phyloP scores from a whole-genome alignment of 2,113 vertebrate genomes.

The Strix uralensis region DNA sequence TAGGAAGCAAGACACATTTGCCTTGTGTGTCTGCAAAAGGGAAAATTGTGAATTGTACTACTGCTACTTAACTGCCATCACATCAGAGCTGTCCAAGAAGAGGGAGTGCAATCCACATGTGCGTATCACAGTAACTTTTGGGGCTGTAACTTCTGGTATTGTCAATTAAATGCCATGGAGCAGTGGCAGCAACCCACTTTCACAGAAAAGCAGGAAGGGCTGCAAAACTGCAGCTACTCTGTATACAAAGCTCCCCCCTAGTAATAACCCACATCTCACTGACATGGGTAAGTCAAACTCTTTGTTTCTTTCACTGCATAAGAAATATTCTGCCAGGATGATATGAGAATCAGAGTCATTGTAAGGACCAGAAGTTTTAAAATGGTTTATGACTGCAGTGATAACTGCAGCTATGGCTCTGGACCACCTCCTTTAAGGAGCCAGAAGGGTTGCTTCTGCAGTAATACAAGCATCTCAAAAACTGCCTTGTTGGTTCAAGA shows the following conservation, averaged over 20 bases:
- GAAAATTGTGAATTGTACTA: background rate
- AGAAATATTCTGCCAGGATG: background rate
- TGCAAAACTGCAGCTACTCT: background rate
- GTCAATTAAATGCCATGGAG: background rate
- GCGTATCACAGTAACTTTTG: background rate
- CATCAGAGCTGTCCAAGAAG: background rate
- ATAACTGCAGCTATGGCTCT: background rate
- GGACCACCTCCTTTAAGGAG: background rate
- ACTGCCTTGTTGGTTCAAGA: background rate
- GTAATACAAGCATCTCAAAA: background rate
- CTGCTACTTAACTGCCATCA: background rate
- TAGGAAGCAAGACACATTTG: background rate
- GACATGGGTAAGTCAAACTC: fast-evolving
- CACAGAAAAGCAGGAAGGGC: background rate
- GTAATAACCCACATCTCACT: background rate
- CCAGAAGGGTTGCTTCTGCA: background rate
- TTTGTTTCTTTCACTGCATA: background rate
- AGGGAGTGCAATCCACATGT: fast-evolving
- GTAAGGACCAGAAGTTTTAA: background rate
- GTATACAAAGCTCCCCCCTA: background rate
- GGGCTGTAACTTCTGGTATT: background rate
- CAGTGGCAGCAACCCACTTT: background rate
- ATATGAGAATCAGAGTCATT: background rate
- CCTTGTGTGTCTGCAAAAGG: background rate
- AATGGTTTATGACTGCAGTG: background rate